Evolutionary conservation across 2,113 vertebrate species (phyloP), one percentile per base, ranked within the genome.

Genomic region (Burhinus oedicnemus): DNA sequence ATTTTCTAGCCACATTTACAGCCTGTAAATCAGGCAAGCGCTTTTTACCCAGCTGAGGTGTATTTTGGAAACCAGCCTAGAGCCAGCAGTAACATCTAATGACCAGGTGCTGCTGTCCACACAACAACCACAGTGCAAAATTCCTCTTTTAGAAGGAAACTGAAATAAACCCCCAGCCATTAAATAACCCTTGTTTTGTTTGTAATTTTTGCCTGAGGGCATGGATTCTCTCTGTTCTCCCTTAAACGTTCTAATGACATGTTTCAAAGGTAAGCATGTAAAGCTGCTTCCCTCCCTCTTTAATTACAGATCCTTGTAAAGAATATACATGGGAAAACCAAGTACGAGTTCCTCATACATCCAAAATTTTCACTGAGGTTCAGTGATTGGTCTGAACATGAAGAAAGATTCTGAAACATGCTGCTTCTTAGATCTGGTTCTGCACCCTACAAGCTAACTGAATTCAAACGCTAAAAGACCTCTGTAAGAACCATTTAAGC

Each of bases 101-200:
- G 77, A 22, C 86, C 91, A 69, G 4, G 42, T 95, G 76, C 64
- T 87, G 29, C 45, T 0, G 0, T 78, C 64, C 76, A 40, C 2
- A 7, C 32, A 61, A 47, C n/a, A 5, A 51, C 42, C 34, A 19
- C 38, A 76, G 15, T n/a, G 65, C 30, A 75, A 51, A 74, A 79
- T 60, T 51, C 30, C 47, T 89, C 30, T 66, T 60, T 36, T 29
- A 58, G 61, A 77, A 61, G 77, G 65, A 85, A 92, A 76, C 44
- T 8, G 20, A 74, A 90, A 62, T 66, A 76, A 82, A n/a, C 9
- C 15, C 21, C 10, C 8, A 62, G 49, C 36, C 45, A 47, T 74
- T 55, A 93, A 97, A 57, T 80, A 89, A 87, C 21, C 34, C 19
- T 77, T 71, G 55, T 75, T 93, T 81, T 94, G n/a, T 81, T 92